Conservation (phyloP, 1,140 invertebrate genomes). For the Drosophila busckii region DNA sequence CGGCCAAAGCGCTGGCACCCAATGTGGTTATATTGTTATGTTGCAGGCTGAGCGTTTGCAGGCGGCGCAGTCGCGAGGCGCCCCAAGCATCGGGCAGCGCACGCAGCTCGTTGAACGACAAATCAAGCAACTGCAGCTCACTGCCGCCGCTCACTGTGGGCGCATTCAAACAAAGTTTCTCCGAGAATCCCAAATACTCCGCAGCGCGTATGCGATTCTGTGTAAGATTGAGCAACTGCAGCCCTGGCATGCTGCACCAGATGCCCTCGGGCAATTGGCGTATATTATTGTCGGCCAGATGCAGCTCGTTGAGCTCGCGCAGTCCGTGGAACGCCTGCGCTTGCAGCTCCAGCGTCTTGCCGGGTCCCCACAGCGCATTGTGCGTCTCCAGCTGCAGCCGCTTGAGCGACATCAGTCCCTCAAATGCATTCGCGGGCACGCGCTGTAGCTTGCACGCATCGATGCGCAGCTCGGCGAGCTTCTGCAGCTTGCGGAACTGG, state of each 20-base stretch:
- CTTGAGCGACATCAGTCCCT: conserved; percentile 85
- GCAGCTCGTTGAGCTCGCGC: conserved; percentile 84
- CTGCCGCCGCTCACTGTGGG: conserved; percentile 59
- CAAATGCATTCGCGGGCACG: conserved; percentile 85
- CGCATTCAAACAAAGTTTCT: conserved; percentile 60
- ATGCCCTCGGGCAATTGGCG: conserved; percentile 84
- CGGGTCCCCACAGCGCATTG: conserved; percentile 84
- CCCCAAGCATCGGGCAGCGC: conserved; percentile 84
- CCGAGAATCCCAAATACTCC: conserved; percentile 83
- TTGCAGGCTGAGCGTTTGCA: conserved; percentile 87
- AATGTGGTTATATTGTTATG: conserved; percentile 87
- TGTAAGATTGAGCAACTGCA: conserved; percentile 88
- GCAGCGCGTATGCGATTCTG: conserved; percentile 86
- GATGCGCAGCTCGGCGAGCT: conserved; percentile 84
- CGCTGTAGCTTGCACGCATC: conserved; percentile 87
- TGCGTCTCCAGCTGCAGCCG: conserved; percentile 84
- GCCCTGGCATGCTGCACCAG: conserved; percentile 86
- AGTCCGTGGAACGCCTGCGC: conserved; percentile 83
- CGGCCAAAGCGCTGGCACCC: conserved; percentile 83
- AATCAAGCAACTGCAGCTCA: conserved; percentile 84
- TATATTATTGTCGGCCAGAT: conserved; percentile 87
- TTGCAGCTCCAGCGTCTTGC: conserved; percentile 83
- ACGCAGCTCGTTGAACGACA: conserved; percentile 86
- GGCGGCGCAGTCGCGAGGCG: conserved; percentile 82
- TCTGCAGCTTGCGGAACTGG: conserved; percentile 84